Conservation (phyloP, 2,888 invertebrate species). For the Meliscaeva auricollis region DNA sequence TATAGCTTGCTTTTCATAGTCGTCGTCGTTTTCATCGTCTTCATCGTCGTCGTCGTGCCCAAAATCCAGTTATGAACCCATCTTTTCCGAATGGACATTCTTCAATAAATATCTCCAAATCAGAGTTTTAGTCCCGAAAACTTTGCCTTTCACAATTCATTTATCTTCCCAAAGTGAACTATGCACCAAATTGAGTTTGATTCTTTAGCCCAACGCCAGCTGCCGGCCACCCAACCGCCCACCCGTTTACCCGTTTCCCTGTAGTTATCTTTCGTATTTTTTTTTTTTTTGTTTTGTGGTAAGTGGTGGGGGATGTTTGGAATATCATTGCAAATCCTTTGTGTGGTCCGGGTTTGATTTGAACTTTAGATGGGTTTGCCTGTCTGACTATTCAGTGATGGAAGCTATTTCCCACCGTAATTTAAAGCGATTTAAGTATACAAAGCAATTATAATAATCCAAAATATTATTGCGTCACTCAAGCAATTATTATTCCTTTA, state of each 20-base stretch:
- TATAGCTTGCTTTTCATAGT: neutral
- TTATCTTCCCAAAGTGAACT: slow-evolving; percentile 68
- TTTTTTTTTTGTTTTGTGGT: slow-evolving; percentile 6
- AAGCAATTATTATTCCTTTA: slow-evolving; percentile 61
- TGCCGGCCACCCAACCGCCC: neutral
- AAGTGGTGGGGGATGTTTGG: neutral
- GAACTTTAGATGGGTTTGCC: slow-evolving; percentile 15
- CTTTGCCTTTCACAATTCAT: slow-evolving; percentile 72
- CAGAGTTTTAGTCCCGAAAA: slow-evolving; percentile 65
- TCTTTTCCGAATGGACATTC: slow-evolving; percentile 46
- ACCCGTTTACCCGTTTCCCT: neutral
- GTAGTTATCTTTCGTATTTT: slow-evolving; percentile 9
- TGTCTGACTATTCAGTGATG: neutral
- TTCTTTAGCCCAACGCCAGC: slow-evolving; percentile 2
- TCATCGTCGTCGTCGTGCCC: slow-evolving; percentile 37
- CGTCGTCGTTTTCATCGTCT: neutral
- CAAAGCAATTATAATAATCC: slow-evolving; percentile 73
- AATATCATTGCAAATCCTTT: slow-evolving; percentile 29
- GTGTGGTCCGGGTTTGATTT: neutral
- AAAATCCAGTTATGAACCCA: slow-evolving; percentile 50
- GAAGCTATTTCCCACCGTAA: slow-evolving; percentile 29
- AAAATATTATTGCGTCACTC: slow-evolving; percentile 70
- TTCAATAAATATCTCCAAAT: slow-evolving; percentile 69
- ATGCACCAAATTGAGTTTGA: slow-evolving; percentile 48
- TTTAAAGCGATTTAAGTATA: slow-evolving; percentile 70